Base-by-base conservation (phyloP, 1,140 invertebrate genomes). In the Andrena cerasifolii region DNA sequence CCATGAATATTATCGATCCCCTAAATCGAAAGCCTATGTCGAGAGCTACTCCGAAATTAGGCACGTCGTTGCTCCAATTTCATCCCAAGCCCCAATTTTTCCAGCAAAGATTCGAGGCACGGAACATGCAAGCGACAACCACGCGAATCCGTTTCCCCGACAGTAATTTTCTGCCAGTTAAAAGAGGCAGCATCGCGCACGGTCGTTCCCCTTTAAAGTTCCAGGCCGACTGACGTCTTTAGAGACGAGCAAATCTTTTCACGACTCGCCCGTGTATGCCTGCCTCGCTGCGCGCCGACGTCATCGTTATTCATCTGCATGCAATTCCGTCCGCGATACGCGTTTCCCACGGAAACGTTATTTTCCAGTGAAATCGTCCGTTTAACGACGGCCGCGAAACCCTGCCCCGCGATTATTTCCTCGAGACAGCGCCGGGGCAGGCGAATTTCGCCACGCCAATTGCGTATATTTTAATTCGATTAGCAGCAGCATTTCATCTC, bases 261-360 rank as follows among this genome's bases (percentile, higher is more conserved):
- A 72, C 56, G 21, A 62, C n/a, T 26, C 8, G 36, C 3, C 28
- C 31, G 16, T 36, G 43, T 49, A 51, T 49, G 18, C 56, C 49
- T 49, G 31, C 70, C 70, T 51, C 43, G 21, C 4, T 31, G 56
- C 21, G 47, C 67, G 18, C 16, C 49, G 47, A 40, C 70, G 70
- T 62, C 56, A 72, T 71, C 54, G 67, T 71, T 71, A 71, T 72
- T 62, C 70, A 72, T 10, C 43, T 36, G 68, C 28, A 26, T 61
- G 68, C 68, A 51, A 72, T 72, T 61, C 56, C 56, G 45, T 26
- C 51, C 56, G 12, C 56, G 43, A 51, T 49, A 24, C 31, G 31
- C 5, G 14, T 61, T 36, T n/a, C 43, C 16, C 21, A 2, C 16
- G 8, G 18, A 28, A 62, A 62, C 21, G n/a, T 62, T 72, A 62